phyloP scores from a whole-genome alignment of 2,888 invertebrate species.

The Dimorphilus gyrociliatus region DNA sequence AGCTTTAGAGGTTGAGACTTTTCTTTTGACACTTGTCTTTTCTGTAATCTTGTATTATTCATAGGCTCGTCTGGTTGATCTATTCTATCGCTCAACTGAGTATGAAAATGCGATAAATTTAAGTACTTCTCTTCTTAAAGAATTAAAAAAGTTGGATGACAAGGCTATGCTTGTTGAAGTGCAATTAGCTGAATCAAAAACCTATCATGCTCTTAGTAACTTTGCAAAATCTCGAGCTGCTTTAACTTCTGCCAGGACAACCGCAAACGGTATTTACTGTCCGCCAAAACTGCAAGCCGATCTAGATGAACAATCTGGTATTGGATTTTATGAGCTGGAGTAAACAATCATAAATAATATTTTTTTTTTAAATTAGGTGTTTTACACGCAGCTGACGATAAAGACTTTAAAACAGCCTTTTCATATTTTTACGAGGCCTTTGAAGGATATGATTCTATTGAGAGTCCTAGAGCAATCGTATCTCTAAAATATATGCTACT shows the following conservation, averaged over 20 bases:
- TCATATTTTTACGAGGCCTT: slow-evolving; percentile 99
- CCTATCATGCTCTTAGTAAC: slow-evolving; percentile 91
- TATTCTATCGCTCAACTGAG: slow-evolving; percentile 2
- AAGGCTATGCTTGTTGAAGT: slow-evolving; percentile 97
- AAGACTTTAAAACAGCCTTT: slow-evolving; percentile 98
- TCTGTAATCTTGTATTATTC: slow-evolving; percentile 4
- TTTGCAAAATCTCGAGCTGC: slow-evolving; percentile 79
- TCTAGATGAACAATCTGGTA: slow-evolving; percentile 83
- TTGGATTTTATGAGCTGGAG: too few relatives aligned
- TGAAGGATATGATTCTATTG: slow-evolving; percentile 88
- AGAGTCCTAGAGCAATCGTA: slow-evolving; percentile 72
- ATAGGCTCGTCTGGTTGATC: slow-evolving; percentile 1
- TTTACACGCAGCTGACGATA: slow-evolving; percentile 96
- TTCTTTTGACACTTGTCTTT: slow-evolving; percentile 4
- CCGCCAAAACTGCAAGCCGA: slow-evolving; percentile 96
- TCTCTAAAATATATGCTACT: slow-evolving; percentile 98
- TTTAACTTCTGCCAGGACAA: slow-evolving; percentile 92
- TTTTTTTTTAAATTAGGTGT: too few relatives aligned
- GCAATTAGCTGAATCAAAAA: slow-evolving; percentile 91
- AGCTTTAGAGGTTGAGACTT: slow-evolving; percentile 54
- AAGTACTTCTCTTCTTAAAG: slow-evolving; percentile 64
- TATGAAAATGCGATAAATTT: slow-evolving; percentile 7
- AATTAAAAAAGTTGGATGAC: slow-evolving; percentile 95
- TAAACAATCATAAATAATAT: slow-evolving; percentile 6
- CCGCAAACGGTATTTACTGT: slow-evolving; percentile 97